A percentile compares a stretch with the other conserved stretches of the same genome.
Conservation (phyloP, 2,113 vertebrate species). For the Orientallactaga bullata region DNA sequence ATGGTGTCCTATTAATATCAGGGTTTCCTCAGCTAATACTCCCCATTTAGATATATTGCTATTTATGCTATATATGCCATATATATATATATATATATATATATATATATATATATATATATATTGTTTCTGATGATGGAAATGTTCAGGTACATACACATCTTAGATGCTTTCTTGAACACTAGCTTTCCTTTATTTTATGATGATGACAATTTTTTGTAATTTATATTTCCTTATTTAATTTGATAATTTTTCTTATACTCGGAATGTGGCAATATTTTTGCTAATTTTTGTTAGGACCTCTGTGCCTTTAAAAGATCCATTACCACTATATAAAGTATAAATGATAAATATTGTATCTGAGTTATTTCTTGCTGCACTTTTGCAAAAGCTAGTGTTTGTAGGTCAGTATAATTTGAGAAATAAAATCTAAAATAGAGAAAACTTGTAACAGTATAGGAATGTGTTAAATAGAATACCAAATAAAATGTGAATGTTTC, state of each 20-base stretch:
- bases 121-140: not conserved
- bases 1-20: not conserved
- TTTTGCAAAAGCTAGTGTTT: constrained; percentile 11
- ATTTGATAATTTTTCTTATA: not conserved
- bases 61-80: too few species aligned
- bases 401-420: constrained; percentile 62
- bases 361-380: not conserved
- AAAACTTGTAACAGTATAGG: constrained; percentile 64
- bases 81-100: too few species aligned
- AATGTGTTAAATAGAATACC: constrained; percentile 73
- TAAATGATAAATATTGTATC: not conserved
- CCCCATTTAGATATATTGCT: not conserved
- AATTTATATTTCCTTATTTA: constrained; percentile 7
- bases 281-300: not conserved
- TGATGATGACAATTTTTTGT: not conserved
- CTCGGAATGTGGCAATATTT: not conserved
- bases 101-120: too few species aligned
- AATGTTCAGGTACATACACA: not conserved
- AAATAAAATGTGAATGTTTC: constrained; percentile 70
- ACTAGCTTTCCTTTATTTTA: not conserved
- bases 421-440: constrained; percentile 73
- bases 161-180: not conserved
- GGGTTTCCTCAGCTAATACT: not conserved
- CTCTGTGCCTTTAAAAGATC: constrained; percentile 1
- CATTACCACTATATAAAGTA: not conserved